These are phyloP conservation scores for Heteromurus nitidus DNA, from an alignment of 2,888 invertebrate species.

Conservation along the genomic window DNA sequence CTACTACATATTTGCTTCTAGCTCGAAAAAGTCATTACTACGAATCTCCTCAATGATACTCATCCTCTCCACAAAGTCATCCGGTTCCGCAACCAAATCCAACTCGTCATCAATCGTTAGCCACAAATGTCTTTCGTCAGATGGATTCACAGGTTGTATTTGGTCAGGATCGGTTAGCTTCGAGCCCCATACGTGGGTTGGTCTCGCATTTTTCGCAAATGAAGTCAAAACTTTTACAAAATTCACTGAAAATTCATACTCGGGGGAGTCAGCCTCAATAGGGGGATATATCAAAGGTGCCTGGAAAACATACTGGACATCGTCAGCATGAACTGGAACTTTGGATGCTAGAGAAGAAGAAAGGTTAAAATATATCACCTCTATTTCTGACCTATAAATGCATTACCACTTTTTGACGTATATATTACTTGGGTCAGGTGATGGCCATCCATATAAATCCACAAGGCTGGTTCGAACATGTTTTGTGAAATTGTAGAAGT, in stretches of 20 bases:
- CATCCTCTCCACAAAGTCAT: conserved; percentile 37
- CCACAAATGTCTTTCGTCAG: conserved; percentile 28
- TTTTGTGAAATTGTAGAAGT: conserved; percentile 54
- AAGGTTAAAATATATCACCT: too few relatives aligned
- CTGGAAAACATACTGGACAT: conserved; percentile 49
- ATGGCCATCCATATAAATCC: conserved; percentile 26
- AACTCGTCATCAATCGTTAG: conserved; percentile 41
- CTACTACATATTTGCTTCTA: too few relatives aligned
- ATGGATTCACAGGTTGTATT: not conserved
- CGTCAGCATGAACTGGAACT: conserved; percentile 55
- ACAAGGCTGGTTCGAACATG: conserved; percentile 13
- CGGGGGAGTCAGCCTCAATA: conserved; percentile 27
- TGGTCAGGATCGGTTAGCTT: too few relatives aligned
- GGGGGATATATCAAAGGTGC: not conserved
- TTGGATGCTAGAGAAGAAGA: conserved; percentile 8
- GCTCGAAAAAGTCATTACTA: conserved; percentile 23
- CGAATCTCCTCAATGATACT: conserved; percentile 43
- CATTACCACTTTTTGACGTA: not conserved
- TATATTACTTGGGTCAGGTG: not conserved
- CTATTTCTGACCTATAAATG: too few relatives aligned
- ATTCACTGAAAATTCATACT: conserved; percentile 51
- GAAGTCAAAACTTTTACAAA: conserved; percentile 52
- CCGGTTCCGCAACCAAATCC: conserved; percentile 3
- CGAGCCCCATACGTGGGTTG: conserved; percentile 21
- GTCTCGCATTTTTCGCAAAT: conserved; percentile 60